Base-by-base conservation (phyloP, 2,888 invertebrate species). In the Scelioninae gen. 1 region DNA sequence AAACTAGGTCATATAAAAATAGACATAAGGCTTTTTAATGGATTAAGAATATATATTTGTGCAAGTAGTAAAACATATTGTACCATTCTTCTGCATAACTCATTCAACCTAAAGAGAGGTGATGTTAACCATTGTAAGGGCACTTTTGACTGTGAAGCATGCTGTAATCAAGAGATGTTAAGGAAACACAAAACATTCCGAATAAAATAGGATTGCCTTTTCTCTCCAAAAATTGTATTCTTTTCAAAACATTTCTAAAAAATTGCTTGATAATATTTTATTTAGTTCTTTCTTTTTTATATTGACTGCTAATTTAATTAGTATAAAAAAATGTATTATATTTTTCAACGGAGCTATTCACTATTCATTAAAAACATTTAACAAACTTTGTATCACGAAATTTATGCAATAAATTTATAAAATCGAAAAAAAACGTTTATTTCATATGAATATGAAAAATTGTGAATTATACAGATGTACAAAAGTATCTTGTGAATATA, bases 1-100 rank as follows among this genome's bases (percentile, higher is more conserved):
- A 85, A 72, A 77, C 66, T 82, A 81, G 85, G 81, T 84, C 85
- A 76, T 83, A 75, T 82, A 84, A 85, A 87, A 86, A 85, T 87
- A 86, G 82, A 66, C 62, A 31, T 76, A 66, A 79, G 82, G 71
- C 82, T 81, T 84, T 79, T 74, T 84, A 81, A 81, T 84, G 77
- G 83, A 80, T 84, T 81, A 81, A 72, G 72, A 66, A 83, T 81
- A 72, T 76, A 81, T 74, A 74, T 74, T 72, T 63, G 60, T 71
- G 65, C 62, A 69, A 78, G 74, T 55, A 68, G 65, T 49, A 69
- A 74, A 55, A 74, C 71, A 49, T 78, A 79, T 71, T 60, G 34
- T 79, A 65, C 56, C 43, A 68, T 84, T 83, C 83, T 84, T 84
- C 82, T 84, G 76, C 66, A 68, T 72, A 84, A 81, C 81, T 84